These are phyloP conservation scores for Butorides virescens DNA, from an alignment of 2,113 vertebrate genomes.

Conservation along the genomic window DNA sequence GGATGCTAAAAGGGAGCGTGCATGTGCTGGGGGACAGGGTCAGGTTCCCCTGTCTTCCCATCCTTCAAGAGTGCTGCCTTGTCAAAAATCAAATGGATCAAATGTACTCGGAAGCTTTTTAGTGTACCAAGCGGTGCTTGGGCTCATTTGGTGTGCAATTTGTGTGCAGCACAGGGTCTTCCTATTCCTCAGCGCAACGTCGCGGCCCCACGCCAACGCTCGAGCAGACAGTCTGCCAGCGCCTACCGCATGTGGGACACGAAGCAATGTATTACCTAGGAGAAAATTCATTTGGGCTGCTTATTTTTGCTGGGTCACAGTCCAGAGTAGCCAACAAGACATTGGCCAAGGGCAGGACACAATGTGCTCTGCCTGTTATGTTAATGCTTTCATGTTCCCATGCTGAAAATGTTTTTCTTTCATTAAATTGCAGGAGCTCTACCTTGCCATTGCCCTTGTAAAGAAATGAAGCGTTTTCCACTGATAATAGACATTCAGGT, in stretches of 20 bases:
- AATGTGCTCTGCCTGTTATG: slow-evolving; percentile 33
- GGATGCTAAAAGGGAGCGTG: rapidly evolving
- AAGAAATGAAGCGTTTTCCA: background rate
- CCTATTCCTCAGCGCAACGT: background rate
- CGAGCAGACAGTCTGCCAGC: background rate
- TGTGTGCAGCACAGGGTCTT: background rate
- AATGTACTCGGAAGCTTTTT: background rate
- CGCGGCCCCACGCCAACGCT: background rate
- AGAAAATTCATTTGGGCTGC: slow-evolving; percentile 1
- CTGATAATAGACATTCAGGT: background rate
- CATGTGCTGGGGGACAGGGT: background rate
- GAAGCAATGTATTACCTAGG: background rate
- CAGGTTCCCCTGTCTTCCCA: rapidly evolving
- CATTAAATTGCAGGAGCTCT: background rate
- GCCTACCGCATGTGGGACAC: background rate
- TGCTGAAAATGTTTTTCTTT: background rate
- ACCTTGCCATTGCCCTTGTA: slow-evolving; percentile 10
- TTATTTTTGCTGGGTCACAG: slow-evolving; percentile 19
- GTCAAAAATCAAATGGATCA: background rate
- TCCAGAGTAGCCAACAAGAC: slow-evolving; percentile 5
- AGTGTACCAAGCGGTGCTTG: background rate
- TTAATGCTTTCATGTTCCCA: background rate
- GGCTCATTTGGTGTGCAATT: background rate
- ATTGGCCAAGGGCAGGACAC: slow-evolving; percentile 24
- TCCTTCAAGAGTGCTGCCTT: background rate